Conservation (phyloP, 2,113 vertebrate species). For the Lethenteron camtschaticum region DNA sequence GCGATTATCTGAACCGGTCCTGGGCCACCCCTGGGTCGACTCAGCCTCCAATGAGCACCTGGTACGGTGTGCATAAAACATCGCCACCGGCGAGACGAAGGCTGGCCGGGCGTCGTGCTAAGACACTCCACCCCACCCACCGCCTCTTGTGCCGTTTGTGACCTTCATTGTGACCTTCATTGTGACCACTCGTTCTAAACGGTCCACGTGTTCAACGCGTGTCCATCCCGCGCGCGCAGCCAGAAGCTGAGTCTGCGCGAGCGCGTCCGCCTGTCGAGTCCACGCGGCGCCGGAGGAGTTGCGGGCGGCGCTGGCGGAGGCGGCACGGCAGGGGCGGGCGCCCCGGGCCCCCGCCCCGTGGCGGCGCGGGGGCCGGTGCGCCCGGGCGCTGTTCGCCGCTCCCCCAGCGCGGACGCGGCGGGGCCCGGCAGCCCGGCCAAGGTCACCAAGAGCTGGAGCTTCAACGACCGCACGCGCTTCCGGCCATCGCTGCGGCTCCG, state of each 20-base stretch:
- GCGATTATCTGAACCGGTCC: too few species aligned
- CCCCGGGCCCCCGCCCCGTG: not conserved
- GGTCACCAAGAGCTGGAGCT: slow-evolving; percentile 97
- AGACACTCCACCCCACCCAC: too few species aligned
- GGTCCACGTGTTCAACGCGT: too few species aligned
- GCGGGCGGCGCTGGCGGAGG: not conserved
- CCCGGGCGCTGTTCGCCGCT: slow-evolving; percentile 29
- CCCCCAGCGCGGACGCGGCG: slow-evolving; percentile 40
- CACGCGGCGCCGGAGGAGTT: not conserved
- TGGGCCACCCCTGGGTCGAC: too few species aligned
- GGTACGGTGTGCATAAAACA: too few species aligned
- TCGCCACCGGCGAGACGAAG: too few species aligned
- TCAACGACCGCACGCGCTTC: slow-evolving; percentile 80
- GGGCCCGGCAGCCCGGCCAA: slow-evolving; percentile 58
- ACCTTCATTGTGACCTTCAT: too few species aligned
- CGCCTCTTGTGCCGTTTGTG: too few species aligned
- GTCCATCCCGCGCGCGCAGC: not conserved
- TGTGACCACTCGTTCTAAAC: too few species aligned
- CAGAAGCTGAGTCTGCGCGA: slow-evolving; percentile 3
- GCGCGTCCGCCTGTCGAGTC: not conserved
- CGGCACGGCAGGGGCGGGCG: not conserved
- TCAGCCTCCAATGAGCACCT: too few species aligned
- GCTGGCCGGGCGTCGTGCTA: too few species aligned
- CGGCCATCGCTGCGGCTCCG: slow-evolving; percentile 74
- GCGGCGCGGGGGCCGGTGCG: slow-evolving; percentile 25